Evolutionary conservation across 2,113 vertebrate genomes (phyloP).

Genomic region (Polyodon spathula): DNA sequence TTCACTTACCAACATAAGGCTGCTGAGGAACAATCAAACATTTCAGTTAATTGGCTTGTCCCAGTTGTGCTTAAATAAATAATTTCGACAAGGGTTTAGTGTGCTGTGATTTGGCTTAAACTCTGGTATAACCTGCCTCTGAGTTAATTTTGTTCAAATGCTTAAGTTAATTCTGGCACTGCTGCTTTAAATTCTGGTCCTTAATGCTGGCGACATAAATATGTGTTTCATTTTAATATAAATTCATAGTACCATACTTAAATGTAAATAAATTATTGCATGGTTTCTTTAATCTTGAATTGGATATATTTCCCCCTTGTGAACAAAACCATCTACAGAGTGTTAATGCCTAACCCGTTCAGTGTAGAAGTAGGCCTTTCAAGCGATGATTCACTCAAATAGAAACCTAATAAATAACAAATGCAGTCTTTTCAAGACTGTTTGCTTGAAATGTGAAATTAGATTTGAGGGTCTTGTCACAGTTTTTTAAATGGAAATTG

Average conservation of each 20-base stretch:
- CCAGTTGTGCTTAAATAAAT: not conserved
- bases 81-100: not conserved
- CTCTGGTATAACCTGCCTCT: not conserved
- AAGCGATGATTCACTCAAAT: no score
- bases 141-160: not conserved
- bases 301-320: not conserved
- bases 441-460: no score
- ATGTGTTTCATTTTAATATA: not conserved
- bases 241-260: not conserved
- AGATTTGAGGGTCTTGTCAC: no score
- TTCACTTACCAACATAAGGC: not conserved
- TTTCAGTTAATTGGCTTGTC: no score
- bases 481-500: no score
- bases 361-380: not conserved
- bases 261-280: no score
- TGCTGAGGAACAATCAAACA: not conserved
- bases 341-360: not conserved
- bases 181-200: not conserved
- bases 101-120: not conserved
- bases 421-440: no score
- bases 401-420: no score
- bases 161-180: not conserved
- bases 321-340: not conserved
- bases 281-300: not conserved
- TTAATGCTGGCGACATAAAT: not conserved